phyloP scores from a whole-genome alignment of 2,797 vertebrate genomes.

The Manis pentadactyla region DNA sequence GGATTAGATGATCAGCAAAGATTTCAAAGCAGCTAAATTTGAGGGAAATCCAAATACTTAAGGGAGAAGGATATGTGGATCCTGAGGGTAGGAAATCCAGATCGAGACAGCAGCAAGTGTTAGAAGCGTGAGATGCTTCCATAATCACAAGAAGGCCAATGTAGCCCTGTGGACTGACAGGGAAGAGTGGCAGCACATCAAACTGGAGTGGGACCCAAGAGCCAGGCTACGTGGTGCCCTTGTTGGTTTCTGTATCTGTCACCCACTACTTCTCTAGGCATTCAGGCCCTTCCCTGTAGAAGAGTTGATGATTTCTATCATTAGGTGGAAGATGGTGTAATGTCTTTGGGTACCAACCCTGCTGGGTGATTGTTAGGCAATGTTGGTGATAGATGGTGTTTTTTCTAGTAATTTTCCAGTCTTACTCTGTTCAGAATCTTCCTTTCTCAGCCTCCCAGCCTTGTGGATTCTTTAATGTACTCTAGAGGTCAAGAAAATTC shows the following conservation, averaged over 20 bases:
- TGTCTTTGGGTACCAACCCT: neutral
- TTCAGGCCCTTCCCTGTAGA: no score
- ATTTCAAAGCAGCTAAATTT: neutral
- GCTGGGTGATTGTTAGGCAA: neutral
- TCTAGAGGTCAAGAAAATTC: neutral
- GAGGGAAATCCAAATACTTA: neutral
- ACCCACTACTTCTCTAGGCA: neutral
- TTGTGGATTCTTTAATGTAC: neutral
- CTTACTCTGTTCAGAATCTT: neutral
- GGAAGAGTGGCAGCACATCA: neutral
- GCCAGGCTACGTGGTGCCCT: accelerated
- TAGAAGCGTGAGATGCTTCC: neutral
- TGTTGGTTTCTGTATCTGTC: neutral
- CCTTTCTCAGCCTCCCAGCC: neutral
- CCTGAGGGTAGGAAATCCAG: neutral
- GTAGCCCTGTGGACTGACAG: neutral
- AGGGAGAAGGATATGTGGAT: neutral
- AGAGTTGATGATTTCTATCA: neutral
- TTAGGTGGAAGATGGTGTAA: neutral
- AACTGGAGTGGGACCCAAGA: accelerated
- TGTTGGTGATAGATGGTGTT: neutral
- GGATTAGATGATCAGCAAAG: neutral
- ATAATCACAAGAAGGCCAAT: neutral
- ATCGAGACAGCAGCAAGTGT: neutral
- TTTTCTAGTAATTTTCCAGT: neutral